These are phyloP conservation scores for Sander vitreus DNA, from an alignment of 2,113 vertebrate species.

Conservation along the genomic window DNA sequence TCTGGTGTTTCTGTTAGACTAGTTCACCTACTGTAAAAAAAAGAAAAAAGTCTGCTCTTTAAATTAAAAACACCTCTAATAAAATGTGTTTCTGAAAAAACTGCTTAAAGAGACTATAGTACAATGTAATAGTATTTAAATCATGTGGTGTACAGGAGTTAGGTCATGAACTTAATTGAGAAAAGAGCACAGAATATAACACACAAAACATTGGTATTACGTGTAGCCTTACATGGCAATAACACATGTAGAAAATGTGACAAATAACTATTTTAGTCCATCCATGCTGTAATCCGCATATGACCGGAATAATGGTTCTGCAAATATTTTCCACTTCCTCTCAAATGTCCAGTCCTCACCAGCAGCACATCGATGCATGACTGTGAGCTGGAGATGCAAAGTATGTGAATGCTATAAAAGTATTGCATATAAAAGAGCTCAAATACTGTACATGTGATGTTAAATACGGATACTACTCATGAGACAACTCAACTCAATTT, in stretches of 20 bases:
- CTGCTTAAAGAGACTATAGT: slow-evolving; percentile 21
- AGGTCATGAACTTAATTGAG: slow-evolving; percentile 42
- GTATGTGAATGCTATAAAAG: background rate
- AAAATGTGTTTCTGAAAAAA: slow-evolving; percentile 37
- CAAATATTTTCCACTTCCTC: slow-evolving; percentile 66
- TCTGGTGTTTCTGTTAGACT: slow-evolving; percentile 31
- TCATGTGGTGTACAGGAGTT: slow-evolving; percentile 18
- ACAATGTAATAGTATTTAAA: slow-evolving; percentile 18
- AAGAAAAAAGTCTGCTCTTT: background rate
- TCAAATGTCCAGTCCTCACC: slow-evolving; percentile 14
- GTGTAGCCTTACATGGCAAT: slow-evolving; percentile 19
- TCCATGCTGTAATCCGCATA: slow-evolving; percentile 44
- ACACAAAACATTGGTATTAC: slow-evolving; percentile 15
- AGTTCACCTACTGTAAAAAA: slow-evolving; percentile 35
- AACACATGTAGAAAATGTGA: slow-evolving; percentile 44
- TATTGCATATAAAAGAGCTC: background rate
- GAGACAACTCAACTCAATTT: background rate
- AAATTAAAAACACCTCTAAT: slow-evolving; percentile 13
- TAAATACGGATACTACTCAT: background rate
- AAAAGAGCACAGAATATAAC: slow-evolving; percentile 27
- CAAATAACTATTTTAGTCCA: slow-evolving; percentile 38
- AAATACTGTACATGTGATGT: slow-evolving; percentile 8
- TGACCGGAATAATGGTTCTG: slow-evolving; percentile 55
- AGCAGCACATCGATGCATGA: slow-evolving; percentile 17
- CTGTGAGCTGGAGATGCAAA: slow-evolving; percentile 5